Conservation (phyloP, 2,797 vertebrate species). For the Aphelocoma californica region DNA sequence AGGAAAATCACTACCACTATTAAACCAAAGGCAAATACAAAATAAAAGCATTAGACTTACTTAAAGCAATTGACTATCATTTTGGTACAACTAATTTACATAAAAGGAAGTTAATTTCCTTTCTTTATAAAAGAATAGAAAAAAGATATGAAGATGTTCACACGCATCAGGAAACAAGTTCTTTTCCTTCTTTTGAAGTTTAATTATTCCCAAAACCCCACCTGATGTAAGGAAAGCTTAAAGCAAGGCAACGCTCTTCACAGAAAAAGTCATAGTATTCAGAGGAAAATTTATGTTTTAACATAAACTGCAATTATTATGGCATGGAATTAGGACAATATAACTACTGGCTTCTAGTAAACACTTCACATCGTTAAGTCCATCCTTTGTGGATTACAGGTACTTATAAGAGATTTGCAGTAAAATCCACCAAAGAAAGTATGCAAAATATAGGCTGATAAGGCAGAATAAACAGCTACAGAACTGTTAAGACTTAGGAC, state of each 20-base stretch:
- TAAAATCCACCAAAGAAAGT: not conserved
- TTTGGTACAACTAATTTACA: not conserved
- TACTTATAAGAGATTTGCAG: not conserved
- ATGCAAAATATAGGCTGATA: not conserved
- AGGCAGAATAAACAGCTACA: not conserved
- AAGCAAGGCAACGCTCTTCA: not conserved
- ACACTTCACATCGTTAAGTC: not conserved
- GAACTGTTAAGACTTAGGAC: not conserved
- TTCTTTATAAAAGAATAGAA: not conserved
- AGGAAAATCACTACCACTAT: not conserved
- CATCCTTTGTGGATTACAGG: not conserved
- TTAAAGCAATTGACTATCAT: not conserved
- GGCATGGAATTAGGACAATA: not conserved
- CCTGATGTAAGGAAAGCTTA: not conserved
- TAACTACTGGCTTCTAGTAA: not conserved
- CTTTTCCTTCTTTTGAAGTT: not conserved
- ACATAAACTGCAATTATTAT: not conserved
- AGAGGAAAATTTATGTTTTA: not conserved
- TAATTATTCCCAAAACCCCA: not conserved
- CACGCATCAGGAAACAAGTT: not conserved
- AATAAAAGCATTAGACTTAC: not conserved
- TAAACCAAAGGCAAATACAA: not conserved
- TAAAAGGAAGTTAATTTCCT: not conserved
- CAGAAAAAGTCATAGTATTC: not conserved
- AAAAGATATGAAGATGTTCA: not conserved